Base-by-base conservation (phyloP, 2,888 invertebrate genomes). In the Andrena praecox region DNA sequence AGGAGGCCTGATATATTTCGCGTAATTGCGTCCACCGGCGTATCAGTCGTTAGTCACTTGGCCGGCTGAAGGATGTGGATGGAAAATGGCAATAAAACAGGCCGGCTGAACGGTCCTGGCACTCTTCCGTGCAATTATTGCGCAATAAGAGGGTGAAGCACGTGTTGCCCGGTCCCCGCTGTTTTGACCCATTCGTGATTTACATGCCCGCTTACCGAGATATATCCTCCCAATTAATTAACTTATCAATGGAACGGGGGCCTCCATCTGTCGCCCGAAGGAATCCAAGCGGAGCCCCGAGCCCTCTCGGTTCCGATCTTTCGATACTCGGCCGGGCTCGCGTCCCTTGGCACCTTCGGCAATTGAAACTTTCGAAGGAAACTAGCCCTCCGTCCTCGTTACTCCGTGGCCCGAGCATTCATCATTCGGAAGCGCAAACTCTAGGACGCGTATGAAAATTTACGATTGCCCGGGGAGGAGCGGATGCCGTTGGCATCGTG, bases 51-150 rank as follows among this genome's bases (percentile, higher is more conserved):
- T 88, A 86, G 76, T 85, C 81, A 82, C 66, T 70, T 79, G 29
- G 67, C 59, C 48, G 74, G 70, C 52, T 77, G 82, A 86, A 83
- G 80, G 85, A 85, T 77, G 84, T 59, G 81, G 79, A 81, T 80
- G 74, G 87, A 88, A 88, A 88, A 83, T 70, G 78, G 75, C 77
- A 80, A 86, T 87, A 80, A 87, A 87, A 76, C 84, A 64, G 71
- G 33, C 71, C 62, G 71, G 59, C 64, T 62, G 76, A 80, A 73
- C 69, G 84, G 60, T 71, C 68, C 67, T 77, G 82, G 74, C 82
- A 80, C 77, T 86, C 88, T 88, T 86, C 74, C 80, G 74, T 73
- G 84, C 88, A 88, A 87, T 87, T 87, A 88, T 86, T 88, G 72
- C 84, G 84, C 86, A 82, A 88, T 87, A 88, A 76, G 77, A 68